phyloP scores from a whole-genome alignment of 2,888 invertebrate species.

The Polydrusus cervinus region DNA sequence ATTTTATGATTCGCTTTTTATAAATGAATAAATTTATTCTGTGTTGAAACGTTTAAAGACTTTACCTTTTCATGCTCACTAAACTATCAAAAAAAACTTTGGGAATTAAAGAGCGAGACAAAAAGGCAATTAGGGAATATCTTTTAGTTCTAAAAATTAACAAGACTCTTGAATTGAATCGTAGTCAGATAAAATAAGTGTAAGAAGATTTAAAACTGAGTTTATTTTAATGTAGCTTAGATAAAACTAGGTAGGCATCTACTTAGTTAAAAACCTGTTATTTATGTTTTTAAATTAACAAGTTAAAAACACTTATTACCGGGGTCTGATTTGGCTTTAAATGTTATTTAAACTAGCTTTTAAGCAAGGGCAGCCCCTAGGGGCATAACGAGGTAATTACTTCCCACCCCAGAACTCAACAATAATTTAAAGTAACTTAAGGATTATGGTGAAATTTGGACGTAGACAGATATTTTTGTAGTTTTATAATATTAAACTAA shows the following conservation, averaged over 20 bases:
- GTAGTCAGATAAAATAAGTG: neutral
- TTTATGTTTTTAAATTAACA: conserved; percentile 36
- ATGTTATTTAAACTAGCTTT: no score
- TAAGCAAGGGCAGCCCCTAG: no score
- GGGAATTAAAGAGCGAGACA: neutral
- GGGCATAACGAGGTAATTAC: no score
- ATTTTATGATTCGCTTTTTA: conserved; percentile 14
- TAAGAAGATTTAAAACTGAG: conserved; percentile 17
- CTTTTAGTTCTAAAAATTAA: conserved; percentile 4
- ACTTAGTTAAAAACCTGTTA: conserved; percentile 34
- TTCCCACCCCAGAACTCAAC: no score
- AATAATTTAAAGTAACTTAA: no score
- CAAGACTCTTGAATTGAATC: conserved; percentile 4
- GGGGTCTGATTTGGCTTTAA: no score
- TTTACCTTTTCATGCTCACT: neutral
- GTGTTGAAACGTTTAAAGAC: neutral
- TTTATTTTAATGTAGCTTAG: conserved; percentile 33
- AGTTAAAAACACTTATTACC: conserved; percentile 21
- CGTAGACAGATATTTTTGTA: no score
- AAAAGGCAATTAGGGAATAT: conserved; percentile 3
- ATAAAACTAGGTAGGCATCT: conserved; percentile 37
- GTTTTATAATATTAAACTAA: neutral
- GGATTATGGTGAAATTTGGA: no score
- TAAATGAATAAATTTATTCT: neutral
- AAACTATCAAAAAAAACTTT: neutral